Conservation (phyloP, 2,113 vertebrate species). For the Ahaetulla prasina region DNA sequence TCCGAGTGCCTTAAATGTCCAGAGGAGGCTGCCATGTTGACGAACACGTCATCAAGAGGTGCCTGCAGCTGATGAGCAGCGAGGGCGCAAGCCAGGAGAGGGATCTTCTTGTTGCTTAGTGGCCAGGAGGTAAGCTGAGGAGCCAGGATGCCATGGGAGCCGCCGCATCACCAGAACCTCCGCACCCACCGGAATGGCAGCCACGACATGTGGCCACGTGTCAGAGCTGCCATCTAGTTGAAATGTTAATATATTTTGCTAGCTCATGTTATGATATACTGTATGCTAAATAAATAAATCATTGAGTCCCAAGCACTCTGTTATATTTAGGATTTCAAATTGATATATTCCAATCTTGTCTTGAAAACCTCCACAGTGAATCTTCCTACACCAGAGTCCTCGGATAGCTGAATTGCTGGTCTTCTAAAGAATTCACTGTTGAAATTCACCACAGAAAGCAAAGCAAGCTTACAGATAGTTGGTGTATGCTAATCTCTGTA, state of each 20-base stretch:
- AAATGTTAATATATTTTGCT: not conserved
- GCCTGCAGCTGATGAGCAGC: too few relatives aligned
- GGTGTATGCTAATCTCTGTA: constrained; percentile 27
- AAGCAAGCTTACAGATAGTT: constrained; percentile 1
- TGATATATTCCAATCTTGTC: not conserved
- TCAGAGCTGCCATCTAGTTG: too few relatives aligned
- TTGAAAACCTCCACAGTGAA: not conserved
- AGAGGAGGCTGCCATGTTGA: too few relatives aligned
- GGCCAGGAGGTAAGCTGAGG: too few relatives aligned
- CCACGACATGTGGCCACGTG: too few relatives aligned
- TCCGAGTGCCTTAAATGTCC: too few relatives aligned
- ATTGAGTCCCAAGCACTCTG: not conserved
- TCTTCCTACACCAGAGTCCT: not conserved
- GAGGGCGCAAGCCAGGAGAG: too few relatives aligned
- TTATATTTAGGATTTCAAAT: not conserved
- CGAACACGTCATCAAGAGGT: too few relatives aligned
- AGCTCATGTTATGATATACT: not conserved
- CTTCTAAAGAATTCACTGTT: not conserved
- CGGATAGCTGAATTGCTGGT: not conserved
- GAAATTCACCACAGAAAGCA: not conserved
- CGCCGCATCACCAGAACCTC: too few relatives aligned
- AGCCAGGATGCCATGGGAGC: too few relatives aligned
- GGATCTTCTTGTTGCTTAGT: too few relatives aligned
- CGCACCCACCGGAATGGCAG: too few relatives aligned
- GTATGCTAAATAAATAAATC: not conserved